Percentiles rank a stretch among this genome's conserved stretches.
phyloP scores from a whole-genome alignment of 2,888 invertebrate genomes.

The Cynaeus angustus region DNA sequence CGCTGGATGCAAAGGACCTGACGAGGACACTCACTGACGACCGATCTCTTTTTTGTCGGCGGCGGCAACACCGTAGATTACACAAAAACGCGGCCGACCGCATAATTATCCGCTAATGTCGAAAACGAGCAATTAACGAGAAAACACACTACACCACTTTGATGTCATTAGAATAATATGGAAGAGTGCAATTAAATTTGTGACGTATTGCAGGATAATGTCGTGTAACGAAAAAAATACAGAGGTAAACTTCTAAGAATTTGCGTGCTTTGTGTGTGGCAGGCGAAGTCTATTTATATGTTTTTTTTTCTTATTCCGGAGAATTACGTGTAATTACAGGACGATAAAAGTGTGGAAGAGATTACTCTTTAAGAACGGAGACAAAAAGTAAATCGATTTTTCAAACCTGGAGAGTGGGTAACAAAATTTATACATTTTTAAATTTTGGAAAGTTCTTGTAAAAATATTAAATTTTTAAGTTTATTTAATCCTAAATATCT shows the following conservation, averaged over 20 bases:
- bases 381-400: no score
- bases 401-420: no score
- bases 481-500: no score
- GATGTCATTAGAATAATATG: constrained; percentile 31
- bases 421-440: no score
- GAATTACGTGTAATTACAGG: neutral
- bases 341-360: neutral
- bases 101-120: constrained; percentile 52
- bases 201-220: constrained; percentile 30
- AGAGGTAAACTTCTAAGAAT: constrained; percentile 7
- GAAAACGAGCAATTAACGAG: constrained; percentile 54
- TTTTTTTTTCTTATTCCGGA: neutral
- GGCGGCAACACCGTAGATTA: constrained; percentile 31
- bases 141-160: constrained; percentile 41
- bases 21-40: constrained; percentile 23
- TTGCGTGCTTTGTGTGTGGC: constrained; percentile 15
- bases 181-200: constrained; percentile 29
- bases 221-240: neutral
- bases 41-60: constrained; percentile 33
- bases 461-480: no score
- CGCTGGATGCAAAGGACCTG: constrained; percentile 35
- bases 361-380: no score
- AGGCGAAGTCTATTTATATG: neutral
- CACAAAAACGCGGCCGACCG: constrained; percentile 46
- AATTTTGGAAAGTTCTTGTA: no score